Evolutionary conservation across 2,113 vertebrate species (phyloP).

Genomic region (Heterotilapia buettikoferi): DNA sequence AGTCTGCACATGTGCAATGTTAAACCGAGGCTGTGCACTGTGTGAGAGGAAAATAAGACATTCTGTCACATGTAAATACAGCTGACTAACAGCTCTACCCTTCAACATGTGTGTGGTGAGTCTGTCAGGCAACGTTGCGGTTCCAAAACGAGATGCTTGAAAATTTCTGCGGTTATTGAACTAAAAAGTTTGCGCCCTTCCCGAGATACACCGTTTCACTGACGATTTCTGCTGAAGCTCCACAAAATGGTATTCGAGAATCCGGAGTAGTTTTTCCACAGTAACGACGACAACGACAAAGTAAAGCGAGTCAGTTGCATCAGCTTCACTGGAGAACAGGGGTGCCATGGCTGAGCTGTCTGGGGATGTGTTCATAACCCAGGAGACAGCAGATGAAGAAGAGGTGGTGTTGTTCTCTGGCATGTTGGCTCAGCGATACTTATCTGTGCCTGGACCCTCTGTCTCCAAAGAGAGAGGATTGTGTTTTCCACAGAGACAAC

Average conservation of each 20-base stretch:
- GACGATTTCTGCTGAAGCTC: not conserved
- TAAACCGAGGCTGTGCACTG: not conserved
- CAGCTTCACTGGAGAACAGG: not conserved
- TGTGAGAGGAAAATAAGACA: not conserved
- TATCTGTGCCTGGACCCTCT: not conserved
- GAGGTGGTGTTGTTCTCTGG: not conserved
- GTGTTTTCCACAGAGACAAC: not conserved
- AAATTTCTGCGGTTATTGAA: not conserved
- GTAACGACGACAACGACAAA: not conserved
- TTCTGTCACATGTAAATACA: not conserved
- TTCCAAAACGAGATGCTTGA: not conserved
- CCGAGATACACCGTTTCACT: not conserved
- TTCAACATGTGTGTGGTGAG: not conserved
- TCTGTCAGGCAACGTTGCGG: not conserved
- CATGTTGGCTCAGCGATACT: not conserved
- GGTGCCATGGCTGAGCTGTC: not conserved
- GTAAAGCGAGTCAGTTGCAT: not conserved
- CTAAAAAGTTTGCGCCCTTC: not conserved
- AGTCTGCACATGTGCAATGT: not conserved
- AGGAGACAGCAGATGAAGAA: not conserved
- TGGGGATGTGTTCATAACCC: not conserved
- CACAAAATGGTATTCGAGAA: not conserved
- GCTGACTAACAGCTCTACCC: not conserved
- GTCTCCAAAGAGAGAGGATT: not conserved
- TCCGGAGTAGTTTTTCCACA: not conserved